Evolutionary conservation across 2,797 vertebrate genomes (phyloP).

Genomic region (Chelidonichthys spinosus): DNA sequence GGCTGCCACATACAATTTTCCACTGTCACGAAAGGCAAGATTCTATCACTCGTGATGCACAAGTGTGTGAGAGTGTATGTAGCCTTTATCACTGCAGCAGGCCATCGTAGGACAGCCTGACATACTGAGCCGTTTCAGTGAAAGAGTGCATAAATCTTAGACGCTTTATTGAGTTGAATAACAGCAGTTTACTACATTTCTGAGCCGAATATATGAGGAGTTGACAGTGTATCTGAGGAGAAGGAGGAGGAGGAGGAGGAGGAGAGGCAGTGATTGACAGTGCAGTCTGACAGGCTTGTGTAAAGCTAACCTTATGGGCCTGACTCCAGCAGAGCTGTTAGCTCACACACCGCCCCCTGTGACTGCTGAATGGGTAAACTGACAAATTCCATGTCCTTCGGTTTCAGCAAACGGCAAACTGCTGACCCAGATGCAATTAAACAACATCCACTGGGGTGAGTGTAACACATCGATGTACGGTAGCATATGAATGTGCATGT

Average conservation of each 20-base stretch:
- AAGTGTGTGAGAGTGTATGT: constrained; percentile 29
- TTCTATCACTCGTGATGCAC: constrained; percentile 71
- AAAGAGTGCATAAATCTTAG: constrained; percentile 33
- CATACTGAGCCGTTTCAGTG: constrained; percentile 31
- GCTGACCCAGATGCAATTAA: constrained; percentile 84
- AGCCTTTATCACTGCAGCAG: constrained; percentile 36
- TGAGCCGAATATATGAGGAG: constrained; percentile 36
- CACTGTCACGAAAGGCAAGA: constrained; percentile 72
- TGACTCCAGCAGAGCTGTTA: constrained; percentile 74
- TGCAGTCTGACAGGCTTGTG: constrained; percentile 76
- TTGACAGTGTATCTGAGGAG: constrained; percentile 18
- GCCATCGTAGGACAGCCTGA: constrained; percentile 24
- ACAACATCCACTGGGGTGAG: constrained; percentile 75
- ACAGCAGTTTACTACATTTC: constrained; percentile 44
- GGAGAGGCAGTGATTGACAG: constrained; percentile 70
- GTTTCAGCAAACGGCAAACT: constrained; percentile 79
- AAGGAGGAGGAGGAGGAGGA: constrained; percentile 12
- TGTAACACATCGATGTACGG: constrained; percentile 68
- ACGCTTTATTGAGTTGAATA: constrained; percentile 57
- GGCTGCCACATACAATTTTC: constrained; percentile 73
- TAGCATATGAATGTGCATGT: constrained; percentile 56
- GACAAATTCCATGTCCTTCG: constrained; percentile 85
- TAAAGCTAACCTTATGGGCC: constrained; percentile 78
- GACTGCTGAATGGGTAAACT: constrained; percentile 85
- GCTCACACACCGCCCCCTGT: constrained; percentile 70